A percentile compares a stretch with the other conserved stretches of the same genome.
Evolutionary conservation across 2,113 vertebrate genomes (phyloP).

Genomic region (Microtus oregoni): DNA sequence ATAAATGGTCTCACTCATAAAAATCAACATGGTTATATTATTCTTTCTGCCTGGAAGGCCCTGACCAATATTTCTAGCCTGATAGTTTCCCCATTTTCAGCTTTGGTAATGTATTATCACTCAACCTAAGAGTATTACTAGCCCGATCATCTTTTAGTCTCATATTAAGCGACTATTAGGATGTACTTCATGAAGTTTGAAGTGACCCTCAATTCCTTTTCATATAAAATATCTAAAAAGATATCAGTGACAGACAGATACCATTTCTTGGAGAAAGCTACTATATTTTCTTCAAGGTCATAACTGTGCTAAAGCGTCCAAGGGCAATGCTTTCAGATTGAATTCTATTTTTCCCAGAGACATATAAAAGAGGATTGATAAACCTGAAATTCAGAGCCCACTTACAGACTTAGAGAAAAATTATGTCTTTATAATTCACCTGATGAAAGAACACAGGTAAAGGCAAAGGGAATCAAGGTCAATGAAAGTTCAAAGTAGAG

Average conservation of each 20-base stretch:
- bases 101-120: constrained; percentile 69
- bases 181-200: constrained; percentile 76
- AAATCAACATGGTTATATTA: constrained; percentile 52
- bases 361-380: constrained; percentile 79
- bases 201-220: constrained; percentile 71
- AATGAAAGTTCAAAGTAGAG: constrained; percentile 37
- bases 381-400: constrained; percentile 75
- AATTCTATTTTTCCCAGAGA: constrained; percentile 72
- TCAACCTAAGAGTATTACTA: constrained; percentile 70
- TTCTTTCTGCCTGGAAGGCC: constrained; percentile 55
- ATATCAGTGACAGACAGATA: constrained; percentile 76
- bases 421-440: constrained; percentile 74
- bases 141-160: constrained; percentile 66
- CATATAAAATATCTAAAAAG: constrained; percentile 76
- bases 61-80: constrained; percentile 61
- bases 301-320: constrained; percentile 73
- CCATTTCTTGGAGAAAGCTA: constrained; percentile 70
- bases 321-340: constrained; percentile 76
- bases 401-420: constrained; percentile 72
- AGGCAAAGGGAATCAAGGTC: constrained; percentile 59
- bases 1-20: constrained; percentile 65
- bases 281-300: constrained; percentile 78
- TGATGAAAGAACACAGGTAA: constrained; percentile 76
- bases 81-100: constrained; percentile 66
- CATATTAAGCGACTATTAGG: constrained; percentile 74